Evolutionary conservation across 1,140 invertebrate genomes (phyloP), one percentile per base, ranked within the genome.

Genomic region (Hormaphis cornu): DNA sequence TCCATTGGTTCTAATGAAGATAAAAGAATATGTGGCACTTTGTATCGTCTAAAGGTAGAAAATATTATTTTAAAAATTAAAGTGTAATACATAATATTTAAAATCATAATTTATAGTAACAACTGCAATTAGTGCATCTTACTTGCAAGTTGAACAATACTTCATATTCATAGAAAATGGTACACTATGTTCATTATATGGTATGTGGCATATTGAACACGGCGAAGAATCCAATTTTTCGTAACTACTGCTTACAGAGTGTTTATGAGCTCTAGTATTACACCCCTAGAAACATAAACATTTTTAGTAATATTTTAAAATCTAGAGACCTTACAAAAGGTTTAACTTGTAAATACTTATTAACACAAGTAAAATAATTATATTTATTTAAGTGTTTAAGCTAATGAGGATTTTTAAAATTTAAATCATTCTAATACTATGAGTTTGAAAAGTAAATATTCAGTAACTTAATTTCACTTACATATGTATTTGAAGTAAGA

Each of bases 161-260:
- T 81, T 78, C 7, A 87, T 80, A 53, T 83, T 84, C 46, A 88
- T 83, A 37, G 82, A 81, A 75, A 91, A 88, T 9, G 90, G 89
- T 37, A 89, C 81, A 37, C 83, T 86, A 30, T 79, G 80, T 30
- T 86, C 82, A 69, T 82, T 86, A 75, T 91, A 94, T 0, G 91
- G 90, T 71, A 93, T 83, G 77, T 94, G 92, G 75, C 89, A 91
- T 0, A 91, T 71, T 4, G 77, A 80, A 79, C 82, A 87, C 6
- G 72, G 66, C 9, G 20, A 54, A 10, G 28, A 26, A 22, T 70
- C 69, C 20, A 66, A 66, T 48, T 66, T 66, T 48, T 66, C 61
- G 37, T 66, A 28, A n/a, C 71, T 71, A 52, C 28, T 30, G 70
- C 58, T 72, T 58, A 63, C 52, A 4, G 72, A 72, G 24, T 48